Evolutionary conservation across 92 coral and sea anemone species (phyloP).

Genomic region (Porites evermanni): DNA sequence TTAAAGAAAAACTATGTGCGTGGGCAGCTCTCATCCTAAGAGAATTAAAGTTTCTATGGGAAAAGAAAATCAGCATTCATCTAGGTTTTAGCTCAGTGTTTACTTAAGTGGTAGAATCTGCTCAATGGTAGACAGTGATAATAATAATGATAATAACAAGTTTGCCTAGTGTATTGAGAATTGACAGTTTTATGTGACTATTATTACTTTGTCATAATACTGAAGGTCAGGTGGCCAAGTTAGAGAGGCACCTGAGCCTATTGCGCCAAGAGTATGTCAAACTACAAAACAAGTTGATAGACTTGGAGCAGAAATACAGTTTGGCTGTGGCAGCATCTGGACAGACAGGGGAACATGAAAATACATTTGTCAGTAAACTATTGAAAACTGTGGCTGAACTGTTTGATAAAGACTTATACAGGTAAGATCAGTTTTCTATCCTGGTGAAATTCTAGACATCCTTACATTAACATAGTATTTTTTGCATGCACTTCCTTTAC

Average conservation of each 20-base stretch:
- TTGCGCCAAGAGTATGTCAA: constrained; percentile 97
- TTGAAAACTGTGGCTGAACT: constrained; percentile 95
- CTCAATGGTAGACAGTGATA: no score
- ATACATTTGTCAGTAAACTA: constrained; percentile 88
- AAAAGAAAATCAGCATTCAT: no score
- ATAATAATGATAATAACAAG: no score
- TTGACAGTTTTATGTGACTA: neutral
- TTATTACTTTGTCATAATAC: neutral
- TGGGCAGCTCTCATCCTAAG: no score
- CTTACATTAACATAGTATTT: no score
- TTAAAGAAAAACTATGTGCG: no score
- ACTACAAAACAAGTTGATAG: constrained; percentile 89
- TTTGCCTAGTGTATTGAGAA: no score
- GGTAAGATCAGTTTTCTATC: constrained; percentile 48
- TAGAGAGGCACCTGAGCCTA: constrained; percentile 90
- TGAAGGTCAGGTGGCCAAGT: constrained; percentile 89
- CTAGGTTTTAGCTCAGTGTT: no score
- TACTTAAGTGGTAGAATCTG: no score
- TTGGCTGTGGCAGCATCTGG: constrained; percentile 88
- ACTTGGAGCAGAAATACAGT: constrained; percentile 94
- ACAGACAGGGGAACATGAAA: constrained; percentile 78
- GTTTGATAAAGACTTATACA: constrained; percentile 96
- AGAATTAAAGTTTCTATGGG: no score
- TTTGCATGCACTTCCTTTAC: no score
- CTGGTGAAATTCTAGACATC: no score